phyloP scores from a whole-genome alignment of 2,888 invertebrate genomes.

The Cantharis rustica region DNA sequence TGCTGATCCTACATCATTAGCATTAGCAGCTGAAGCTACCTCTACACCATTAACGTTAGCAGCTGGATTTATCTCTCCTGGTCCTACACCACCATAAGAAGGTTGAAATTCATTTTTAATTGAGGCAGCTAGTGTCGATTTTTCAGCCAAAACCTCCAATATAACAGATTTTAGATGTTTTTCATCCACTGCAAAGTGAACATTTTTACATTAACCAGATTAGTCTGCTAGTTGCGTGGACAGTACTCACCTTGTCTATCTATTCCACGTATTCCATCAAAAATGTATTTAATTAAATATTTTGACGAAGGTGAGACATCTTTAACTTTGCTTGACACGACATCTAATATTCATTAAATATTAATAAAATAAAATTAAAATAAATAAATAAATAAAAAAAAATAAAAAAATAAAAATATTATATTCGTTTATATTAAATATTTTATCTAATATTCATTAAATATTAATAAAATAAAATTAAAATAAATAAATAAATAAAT shows the following conservation, averaged over 20 bases:
- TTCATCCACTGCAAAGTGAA: neutral
- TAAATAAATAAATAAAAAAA: no score
- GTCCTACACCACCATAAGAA: no score
- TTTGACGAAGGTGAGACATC: neutral
- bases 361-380: no score
- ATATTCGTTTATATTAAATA: no score
- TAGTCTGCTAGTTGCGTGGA: neutral
- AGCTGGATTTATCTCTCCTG: no score
- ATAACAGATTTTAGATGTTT: neutral
- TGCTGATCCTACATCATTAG: no score
- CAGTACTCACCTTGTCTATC: neutral
- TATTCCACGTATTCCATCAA: neutral
- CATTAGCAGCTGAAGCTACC: no score
- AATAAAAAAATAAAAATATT: no score
- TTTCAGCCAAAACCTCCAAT: fast-evolving
- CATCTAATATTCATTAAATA: neutral
- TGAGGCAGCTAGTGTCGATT: neutral
- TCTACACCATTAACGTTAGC: no score
- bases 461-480: no score
- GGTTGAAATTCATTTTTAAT: neutral
- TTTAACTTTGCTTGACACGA: neutral
- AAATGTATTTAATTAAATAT: neutral
- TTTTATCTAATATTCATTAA: no score
- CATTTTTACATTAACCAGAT: neutral
- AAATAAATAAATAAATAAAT: no score